Percentiles rank a stretch among this genome's conserved stretches.
phyloP scores from a whole-genome alignment of 2,113 vertebrate species.

The Apodemus speciosus region DNA sequence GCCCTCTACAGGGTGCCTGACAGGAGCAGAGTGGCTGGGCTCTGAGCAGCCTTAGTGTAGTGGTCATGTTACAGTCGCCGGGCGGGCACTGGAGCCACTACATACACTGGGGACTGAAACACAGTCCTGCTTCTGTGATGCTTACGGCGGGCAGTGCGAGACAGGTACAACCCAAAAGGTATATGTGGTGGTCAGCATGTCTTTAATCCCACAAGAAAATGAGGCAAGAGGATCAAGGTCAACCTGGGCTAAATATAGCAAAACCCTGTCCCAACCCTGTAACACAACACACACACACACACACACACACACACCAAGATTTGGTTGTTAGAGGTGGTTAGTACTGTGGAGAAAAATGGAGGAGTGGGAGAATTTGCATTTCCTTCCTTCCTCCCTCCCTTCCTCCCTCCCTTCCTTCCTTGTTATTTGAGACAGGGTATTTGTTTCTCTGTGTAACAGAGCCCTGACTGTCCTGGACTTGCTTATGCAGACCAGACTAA shows the following conservation, averaged over 20 bases:
- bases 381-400: no score
- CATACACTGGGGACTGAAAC: no score
- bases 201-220: neutral
- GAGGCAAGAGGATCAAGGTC: neutral
- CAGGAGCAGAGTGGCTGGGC: neutral
- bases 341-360: neutral
- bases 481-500: no score
- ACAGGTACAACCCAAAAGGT: accelerated
- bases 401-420: no score
- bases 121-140: accelerated
- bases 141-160: neutral
- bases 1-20: neutral
- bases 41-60: neutral
- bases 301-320: no score
- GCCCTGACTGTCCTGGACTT: no score
- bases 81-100: neutral
- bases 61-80: accelerated
- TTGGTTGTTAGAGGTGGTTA: neutral
- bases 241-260: neutral
- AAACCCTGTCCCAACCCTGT: neutral
- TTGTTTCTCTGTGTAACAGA: no score
- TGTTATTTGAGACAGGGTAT: no score
- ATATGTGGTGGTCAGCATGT: neutral
- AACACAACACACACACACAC: neutral
- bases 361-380: neutral